Base-by-base conservation (phyloP, 2,113 vertebrate genomes). In the Bostrychus sinensis region DNA sequence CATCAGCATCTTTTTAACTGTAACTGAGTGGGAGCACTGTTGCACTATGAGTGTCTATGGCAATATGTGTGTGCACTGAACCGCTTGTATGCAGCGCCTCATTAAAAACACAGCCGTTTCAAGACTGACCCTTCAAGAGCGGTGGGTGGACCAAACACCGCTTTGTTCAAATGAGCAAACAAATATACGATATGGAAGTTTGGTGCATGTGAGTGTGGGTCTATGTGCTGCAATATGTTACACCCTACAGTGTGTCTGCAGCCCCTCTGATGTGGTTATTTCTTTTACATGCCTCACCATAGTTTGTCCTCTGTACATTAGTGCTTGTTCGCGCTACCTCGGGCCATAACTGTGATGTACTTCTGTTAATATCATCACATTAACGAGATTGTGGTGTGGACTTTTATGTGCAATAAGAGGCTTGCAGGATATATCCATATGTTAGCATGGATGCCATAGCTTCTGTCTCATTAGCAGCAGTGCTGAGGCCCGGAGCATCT, bases 381-480 rank as follows among this genome's bases (percentile, higher is more conserved):
- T 82, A 55, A 66, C 59, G 34, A 22, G 1, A 50, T 30, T n/a
- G 56, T 45, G 34, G 8, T 22, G 20, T 46, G 48, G 42, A 16
- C 20, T 36, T 54, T 54, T 39, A n/a, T 75, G 72, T 60, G 57
- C 51, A 65, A 65, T 64, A 42, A 72, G 55, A 62, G 43, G 42
- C 72, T n/a, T 19, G 43, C 57, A 50, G 62, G 70, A 56, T 80
- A 73, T 79, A 82, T 71, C 82, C 80, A 75, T 78, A 85, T 84
- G 80, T 81, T 86, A 56, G 62, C 26, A 32, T 55, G 53, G 56
- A 65, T 72, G 63, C 78, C 72, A 77, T 77, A 50, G 66, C 78
- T 75, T 88, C 87, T 85, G 82, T 86, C 90, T 93, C 89, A 92
- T 93, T 92, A 93, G 78, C 77, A 45, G 72, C 61, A 50, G 76